These are phyloP conservation scores for Engraulis encrasicolus DNA, from an alignment of 2,113 vertebrate genomes.

Conservation along the genomic window DNA sequence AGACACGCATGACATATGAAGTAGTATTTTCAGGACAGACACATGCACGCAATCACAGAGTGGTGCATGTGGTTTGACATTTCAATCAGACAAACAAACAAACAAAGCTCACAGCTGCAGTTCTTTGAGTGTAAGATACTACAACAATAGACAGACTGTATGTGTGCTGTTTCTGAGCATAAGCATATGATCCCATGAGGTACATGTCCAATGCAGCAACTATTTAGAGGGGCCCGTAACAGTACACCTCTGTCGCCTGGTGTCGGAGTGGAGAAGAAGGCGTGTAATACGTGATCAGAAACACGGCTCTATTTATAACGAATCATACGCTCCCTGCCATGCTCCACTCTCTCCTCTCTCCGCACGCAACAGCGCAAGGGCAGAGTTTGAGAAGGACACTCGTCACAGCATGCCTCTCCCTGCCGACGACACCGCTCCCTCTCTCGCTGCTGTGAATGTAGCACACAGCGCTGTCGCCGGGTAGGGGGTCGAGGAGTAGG, in stretches of 20 bases:
- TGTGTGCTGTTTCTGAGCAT: neutral
- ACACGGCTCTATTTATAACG: constrained; percentile 74
- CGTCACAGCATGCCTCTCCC: constrained; percentile 40
- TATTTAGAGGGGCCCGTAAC: constrained; percentile 71
- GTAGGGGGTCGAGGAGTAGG: constrained; percentile 33
- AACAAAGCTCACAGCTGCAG: neutral
- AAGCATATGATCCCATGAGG: neutral
- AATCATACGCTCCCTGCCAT: constrained; percentile 63
- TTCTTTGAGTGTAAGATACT: neutral
- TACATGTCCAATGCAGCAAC: constrained; percentile 40
- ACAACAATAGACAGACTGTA: neutral
- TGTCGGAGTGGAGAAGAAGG: constrained; percentile 35
- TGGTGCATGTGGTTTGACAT: too few relatives aligned
- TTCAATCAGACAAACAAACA: too few relatives aligned
- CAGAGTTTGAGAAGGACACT: constrained; percentile 53
- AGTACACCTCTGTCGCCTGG: constrained; percentile 62
- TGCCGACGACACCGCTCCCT: neutral
- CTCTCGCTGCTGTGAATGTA: constrained; percentile 32
- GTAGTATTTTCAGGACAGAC: neutral
- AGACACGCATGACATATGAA: neutral
- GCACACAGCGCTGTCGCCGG: constrained; percentile 39
- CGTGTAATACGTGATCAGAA: constrained; percentile 72
- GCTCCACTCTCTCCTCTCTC: constrained; percentile 15
- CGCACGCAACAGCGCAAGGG: constrained; percentile 38
- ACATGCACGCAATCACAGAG: neutral